Evolutionary conservation across 2,113 vertebrate species (phyloP).

Genomic region (Lucifuga dentata): DNA sequence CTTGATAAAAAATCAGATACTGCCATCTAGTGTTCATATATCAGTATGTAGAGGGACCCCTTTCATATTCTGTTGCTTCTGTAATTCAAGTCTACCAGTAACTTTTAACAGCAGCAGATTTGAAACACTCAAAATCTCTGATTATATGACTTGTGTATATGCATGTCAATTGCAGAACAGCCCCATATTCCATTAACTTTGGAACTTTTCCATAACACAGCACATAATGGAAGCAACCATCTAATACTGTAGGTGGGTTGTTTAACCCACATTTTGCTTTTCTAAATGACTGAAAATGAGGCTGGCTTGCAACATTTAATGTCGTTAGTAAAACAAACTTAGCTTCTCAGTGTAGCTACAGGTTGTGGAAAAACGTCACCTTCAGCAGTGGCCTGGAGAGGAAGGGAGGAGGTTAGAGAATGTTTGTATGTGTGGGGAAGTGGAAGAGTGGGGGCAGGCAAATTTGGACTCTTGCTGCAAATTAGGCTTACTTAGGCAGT

Average conservation of each 20-base stretch:
- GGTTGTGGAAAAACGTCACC: constrained; percentile 67
- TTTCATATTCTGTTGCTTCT: neutral
- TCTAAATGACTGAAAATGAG: constrained; percentile 55
- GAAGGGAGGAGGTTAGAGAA: constrained; percentile 21
- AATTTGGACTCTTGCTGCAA: constrained; percentile 69
- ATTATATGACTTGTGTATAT: neutral
- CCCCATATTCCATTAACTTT: neutral
- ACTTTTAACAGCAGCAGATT: neutral
- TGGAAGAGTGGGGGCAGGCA: constrained; percentile 16
- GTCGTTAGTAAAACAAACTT: constrained; percentile 61
- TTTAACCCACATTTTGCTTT: constrained; percentile 42
- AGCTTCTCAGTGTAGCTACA: constrained; percentile 60
- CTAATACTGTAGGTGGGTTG: constrained; percentile 33
- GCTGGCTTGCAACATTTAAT: constrained; percentile 29
- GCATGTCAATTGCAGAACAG: neutral
- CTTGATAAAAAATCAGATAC: constrained; percentile 54
- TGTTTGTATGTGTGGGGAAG: neutral
- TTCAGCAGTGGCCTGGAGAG: constrained; percentile 43
- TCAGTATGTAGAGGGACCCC: constrained; percentile 29
- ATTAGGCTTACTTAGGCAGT: constrained; percentile 60
- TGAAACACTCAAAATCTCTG: neutral
- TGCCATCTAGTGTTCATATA: constrained; percentile 68
- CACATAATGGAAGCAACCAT: constrained; percentile 57
- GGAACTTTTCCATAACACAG: constrained; percentile 43
- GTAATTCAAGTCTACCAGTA: neutral